Base-by-base conservation (phyloP, 2,113 vertebrate genomes). In the Dipodomys stephensi region DNA sequence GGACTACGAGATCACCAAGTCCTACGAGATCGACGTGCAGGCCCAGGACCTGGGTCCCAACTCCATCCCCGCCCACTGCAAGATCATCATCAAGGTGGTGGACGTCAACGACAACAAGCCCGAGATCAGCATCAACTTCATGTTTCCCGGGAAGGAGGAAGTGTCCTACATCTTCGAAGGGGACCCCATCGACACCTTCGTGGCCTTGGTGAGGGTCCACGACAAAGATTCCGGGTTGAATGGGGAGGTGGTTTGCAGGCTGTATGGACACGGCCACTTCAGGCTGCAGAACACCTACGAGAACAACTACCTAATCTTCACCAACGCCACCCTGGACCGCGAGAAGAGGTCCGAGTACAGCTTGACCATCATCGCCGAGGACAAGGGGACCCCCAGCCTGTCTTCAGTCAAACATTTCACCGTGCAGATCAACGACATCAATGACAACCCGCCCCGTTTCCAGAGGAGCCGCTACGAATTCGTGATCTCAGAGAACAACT, bases 41-140 rank as follows among this genome's bases (percentile, higher is more conserved):
- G 99, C 99, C 44, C 99, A 99, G 94, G 99, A 99, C 87, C 27
- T 99, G 98, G 99, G 99, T 49, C 99, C 99, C 0, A 99, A 99
- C 94, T 99, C 99, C 10, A 99, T 99, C 84, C 99, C 99, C 2
- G 99, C 99, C 76, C 99, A 99, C 65, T 99, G 99, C 97, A 99
- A 99, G 97, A 99, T 99, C 82, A 98, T 99, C 88, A 99, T 99
- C 82, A 99, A 99, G 96, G 97, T 99, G 77, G 99, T 99, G 90
- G 99, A 99, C 30, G 99, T 99, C 13, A 99, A 99, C 46, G 99
- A 99, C 97, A 99, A 99, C 97, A 99, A 99, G 79, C 99, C 99
- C 0, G 99, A 99, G 97, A 99, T 99, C 90, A 99, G 98, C 93
- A 98, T 99, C 96, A 99, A 99, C 94, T 97, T 99, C 95, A 99